Evolutionary conservation across 2,113 vertebrate genomes (phyloP).

Genomic region (Hystrix brachyura): DNA sequence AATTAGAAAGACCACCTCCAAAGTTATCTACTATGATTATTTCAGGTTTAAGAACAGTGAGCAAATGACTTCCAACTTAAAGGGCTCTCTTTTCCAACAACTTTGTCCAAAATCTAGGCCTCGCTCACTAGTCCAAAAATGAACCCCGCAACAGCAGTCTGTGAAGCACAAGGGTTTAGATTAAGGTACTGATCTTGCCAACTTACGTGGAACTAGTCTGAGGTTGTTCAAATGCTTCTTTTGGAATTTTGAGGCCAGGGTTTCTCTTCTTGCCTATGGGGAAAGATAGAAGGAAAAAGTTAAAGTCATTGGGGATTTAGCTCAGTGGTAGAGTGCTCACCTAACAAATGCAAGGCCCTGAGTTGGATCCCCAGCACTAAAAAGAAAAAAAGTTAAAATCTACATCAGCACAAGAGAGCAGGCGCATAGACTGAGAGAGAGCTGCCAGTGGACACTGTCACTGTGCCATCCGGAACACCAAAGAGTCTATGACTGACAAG

Average conservation of each 20-base stretch:
- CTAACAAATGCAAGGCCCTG: too few relatives aligned
- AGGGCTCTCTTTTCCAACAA: background rate
- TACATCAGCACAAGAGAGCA: background rate
- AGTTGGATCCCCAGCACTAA: too few relatives aligned
- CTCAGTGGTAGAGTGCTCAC: too few relatives aligned
- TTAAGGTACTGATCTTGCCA: background rate
- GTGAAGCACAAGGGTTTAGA: background rate
- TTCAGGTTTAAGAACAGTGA: background rate
- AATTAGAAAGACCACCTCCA: background rate
- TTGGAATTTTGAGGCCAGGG: slow-evolving; percentile 94
- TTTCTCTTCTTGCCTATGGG: slow-evolving; percentile 94
- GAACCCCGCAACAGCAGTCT: background rate
- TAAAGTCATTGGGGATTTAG: background rate
- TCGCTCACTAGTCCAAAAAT: background rate
- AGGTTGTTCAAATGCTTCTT: slow-evolving; percentile 95
- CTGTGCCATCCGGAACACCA: background rate
- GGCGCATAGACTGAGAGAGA: background rate
- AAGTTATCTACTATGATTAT: background rate
- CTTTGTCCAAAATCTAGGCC: too few relatives aligned
- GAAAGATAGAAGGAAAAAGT: slow-evolving; percentile 71
- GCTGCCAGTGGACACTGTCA: accelerated
- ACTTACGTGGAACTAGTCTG: slow-evolving; percentile 94
- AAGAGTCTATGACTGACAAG: background rate
- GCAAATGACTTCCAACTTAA: background rate
- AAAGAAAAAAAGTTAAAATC: slow-evolving; percentile 57